Percentiles rank a stretch among this genome's conserved stretches.
Evolutionary conservation across 2,888 invertebrate species (phyloP).

Genomic region (Tineola bisselliella): DNA sequence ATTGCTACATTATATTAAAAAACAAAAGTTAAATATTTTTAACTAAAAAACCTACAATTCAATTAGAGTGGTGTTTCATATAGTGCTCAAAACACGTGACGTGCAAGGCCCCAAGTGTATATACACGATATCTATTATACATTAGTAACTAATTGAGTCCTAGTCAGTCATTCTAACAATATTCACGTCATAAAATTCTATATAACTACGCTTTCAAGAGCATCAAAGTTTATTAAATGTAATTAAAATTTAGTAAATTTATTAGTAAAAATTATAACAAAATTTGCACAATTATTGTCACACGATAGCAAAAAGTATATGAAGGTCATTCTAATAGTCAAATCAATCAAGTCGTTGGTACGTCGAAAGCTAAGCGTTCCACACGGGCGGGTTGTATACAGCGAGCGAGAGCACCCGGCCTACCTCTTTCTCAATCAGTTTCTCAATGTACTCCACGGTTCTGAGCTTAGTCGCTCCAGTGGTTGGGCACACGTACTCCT

Average conservation of each 20-base stretch:
- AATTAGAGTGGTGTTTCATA: conserved; percentile 24
- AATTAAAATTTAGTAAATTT: not conserved
- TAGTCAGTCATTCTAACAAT: not conserved
- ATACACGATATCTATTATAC: conserved; percentile 24
- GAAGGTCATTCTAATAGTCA: too few species aligned
- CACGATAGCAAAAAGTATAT: too few species aligned
- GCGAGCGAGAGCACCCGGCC: conserved; percentile 24
- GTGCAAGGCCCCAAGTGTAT: conserved; percentile 33
- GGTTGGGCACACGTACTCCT: conserved; percentile 86
- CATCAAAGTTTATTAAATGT: not conserved
- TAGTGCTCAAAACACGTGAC: not conserved
- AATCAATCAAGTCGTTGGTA: not conserved
- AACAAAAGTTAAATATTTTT: too few species aligned
- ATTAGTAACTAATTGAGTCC: not conserved
- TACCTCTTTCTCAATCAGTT: conserved; percentile 97
- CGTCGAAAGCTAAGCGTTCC: conserved; percentile 1
- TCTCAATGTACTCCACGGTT: conserved; percentile 94
- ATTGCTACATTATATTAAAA: not conserved
- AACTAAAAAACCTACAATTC: not conserved
- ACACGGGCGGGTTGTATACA: not conserved
- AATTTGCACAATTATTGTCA: too few species aligned
- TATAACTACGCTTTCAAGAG: not conserved
- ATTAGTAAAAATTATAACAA: not conserved
- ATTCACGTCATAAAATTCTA: not conserved
- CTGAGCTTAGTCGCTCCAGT: conserved; percentile 88